Percentiles rank a stretch among this genome's conserved stretches.
phyloP scores from a whole-genome alignment of 2,888 invertebrate species.

The Napeogenes sylphis region DNA sequence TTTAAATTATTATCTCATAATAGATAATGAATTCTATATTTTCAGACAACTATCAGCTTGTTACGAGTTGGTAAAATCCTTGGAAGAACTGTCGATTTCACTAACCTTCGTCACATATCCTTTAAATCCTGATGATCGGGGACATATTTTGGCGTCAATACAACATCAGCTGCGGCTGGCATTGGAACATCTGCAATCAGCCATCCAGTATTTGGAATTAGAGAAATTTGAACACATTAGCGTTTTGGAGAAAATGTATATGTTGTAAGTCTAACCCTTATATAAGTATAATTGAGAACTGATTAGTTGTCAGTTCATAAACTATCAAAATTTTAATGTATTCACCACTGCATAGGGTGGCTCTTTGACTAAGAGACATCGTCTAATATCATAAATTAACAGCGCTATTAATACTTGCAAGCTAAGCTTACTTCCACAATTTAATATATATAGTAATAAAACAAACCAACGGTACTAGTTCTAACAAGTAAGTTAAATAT shows the following conservation, averaged over 20 bases:
- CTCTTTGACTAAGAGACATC: no score
- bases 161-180: slow-evolving; percentile 45
- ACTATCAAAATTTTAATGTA: no score
- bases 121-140: slow-evolving; percentile 18
- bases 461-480: no score
- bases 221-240: slow-evolving; percentile 40
- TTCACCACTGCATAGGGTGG: no score
- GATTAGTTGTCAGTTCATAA: no score
- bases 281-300: neutral
- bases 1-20: no score
- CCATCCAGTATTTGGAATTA: slow-evolving; percentile 50
- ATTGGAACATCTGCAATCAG: slow-evolving; percentile 46
- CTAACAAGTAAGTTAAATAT: no score
- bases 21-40: slow-evolving; percentile 21
- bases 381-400: no score
- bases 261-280: slow-evolving; percentile 43
- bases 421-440: no score
- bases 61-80: slow-evolving; percentile 51
- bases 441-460: no score
- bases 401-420: no score
- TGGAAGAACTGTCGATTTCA: slow-evolving; percentile 49
- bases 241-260: slow-evolving; percentile 41
- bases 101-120: slow-evolving; percentile 32
- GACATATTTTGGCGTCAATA: slow-evolving; percentile 31
- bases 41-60: slow-evolving; percentile 58